Evolutionary conservation across 2,888 invertebrate species (phyloP), one percentile per base, ranked within the genome.

Genomic region (Helicoverpa assulta): DNA sequence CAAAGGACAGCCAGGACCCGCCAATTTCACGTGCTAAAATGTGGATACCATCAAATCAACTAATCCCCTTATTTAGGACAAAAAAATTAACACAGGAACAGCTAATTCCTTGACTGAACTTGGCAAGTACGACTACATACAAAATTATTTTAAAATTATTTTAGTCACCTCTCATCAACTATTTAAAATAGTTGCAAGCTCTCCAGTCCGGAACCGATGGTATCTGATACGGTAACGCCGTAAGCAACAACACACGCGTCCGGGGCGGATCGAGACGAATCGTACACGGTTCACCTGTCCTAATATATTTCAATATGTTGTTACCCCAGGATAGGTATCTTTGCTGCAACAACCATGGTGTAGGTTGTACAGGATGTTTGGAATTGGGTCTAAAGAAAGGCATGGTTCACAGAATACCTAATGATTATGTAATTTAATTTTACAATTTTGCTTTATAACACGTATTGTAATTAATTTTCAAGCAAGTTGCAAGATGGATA

Each of bases 251-350:
- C 72, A 73, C 56, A 61, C 67, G 72, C 72, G 67, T 73, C 72
- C 72, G 73, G 72, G 72, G 73, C 73, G 72, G 73, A 33, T 66
- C 67, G 73, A 72, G 56, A 47, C 71, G 73, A 55, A 73, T 67
- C 60, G 73, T 73, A 67, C 73, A 67, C 56, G 67, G 60, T 61
- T 67, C 72, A 73, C 72, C 72, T 73, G 72, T 73, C 73, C 67
- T 73, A 65, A 67, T 73, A 73, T 73, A 73, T 73, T 73, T 61
- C 72, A 67, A 47, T 61, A 55, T 52, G 73, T 40, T 43, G 43
- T 43, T 43, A 43, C 43, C 43, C 16, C 16, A 16, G 16, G 43
- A 43, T 43, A n/a, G 43, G 16, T 43, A 43, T 43, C 43, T 43
- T 43, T 5, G 16, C 43, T 5, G 6, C 43, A 43, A 16, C 16